Conservation (phyloP, 2,888 invertebrate species). For the Leucoptera coffeella region DNA sequence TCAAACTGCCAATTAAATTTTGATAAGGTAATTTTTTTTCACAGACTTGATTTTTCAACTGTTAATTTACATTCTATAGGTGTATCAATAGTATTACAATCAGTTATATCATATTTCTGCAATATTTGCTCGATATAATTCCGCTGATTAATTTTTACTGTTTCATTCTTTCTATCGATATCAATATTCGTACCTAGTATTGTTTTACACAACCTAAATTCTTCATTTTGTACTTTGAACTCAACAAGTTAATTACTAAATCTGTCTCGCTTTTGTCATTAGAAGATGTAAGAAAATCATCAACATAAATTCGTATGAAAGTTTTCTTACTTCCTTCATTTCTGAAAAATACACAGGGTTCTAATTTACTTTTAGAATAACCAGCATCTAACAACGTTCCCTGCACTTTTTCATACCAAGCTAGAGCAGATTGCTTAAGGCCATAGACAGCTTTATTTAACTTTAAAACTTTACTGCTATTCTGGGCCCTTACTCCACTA, state of each 20-base stretch:
- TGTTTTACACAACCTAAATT: slow-evolving; percentile 1
- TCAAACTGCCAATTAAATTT: slow-evolving; percentile 5
- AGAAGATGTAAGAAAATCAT: slow-evolving; percentile 2
- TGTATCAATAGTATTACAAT: slow-evolving; percentile 1
- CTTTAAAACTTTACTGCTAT: not conserved
- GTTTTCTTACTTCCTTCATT: not conserved
- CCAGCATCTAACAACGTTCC: not conserved
- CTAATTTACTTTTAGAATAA: not conserved
- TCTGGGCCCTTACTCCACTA: too few species aligned
- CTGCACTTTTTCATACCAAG: slow-evolving; percentile 1
- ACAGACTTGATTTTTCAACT: not conserved
- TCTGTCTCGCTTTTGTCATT: not conserved
- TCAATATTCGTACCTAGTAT: slow-evolving; percentile 1
- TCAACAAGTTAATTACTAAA: not conserved
- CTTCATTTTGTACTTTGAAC: slow-evolving; percentile 1
- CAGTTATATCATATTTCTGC: not conserved
- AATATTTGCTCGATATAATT: slow-evolving; percentile 1
- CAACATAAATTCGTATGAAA: slow-evolving; percentile 1
- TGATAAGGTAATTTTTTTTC: slow-evolving; percentile 1
- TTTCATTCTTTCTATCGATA: not conserved
- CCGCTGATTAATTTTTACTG: not conserved
- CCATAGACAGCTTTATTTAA: slow-evolving; percentile 2
- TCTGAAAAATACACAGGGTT: slow-evolving; percentile 1
- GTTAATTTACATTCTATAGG: slow-evolving; percentile 1
- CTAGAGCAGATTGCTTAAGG: slow-evolving; percentile 1